phyloP scores from a whole-genome alignment of 2,113 vertebrate species.

The Anoura caudifer region DNA sequence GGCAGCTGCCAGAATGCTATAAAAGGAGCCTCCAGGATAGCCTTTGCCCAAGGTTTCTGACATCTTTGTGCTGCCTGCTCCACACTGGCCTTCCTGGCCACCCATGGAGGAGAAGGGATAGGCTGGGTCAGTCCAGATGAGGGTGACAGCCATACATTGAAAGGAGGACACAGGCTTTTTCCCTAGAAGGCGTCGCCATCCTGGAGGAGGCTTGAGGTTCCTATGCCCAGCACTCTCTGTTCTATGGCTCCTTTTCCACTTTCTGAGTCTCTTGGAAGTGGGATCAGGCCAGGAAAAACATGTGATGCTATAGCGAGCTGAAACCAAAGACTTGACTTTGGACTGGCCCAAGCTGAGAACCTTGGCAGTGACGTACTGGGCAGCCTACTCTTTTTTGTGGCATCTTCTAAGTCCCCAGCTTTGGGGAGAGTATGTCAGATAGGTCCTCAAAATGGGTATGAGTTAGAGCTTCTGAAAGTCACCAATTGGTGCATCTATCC shows the following conservation, averaged over 20 bases:
- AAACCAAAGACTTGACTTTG: conserved; percentile 61
- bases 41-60: not conserved
- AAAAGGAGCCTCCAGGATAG: conserved; percentile 18
- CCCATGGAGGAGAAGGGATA: not conserved
- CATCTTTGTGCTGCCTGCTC: not conserved
- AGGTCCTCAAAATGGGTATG: not conserved
- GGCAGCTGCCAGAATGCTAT: not conserved
- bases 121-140: not conserved
- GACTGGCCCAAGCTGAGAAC: conserved; percentile 38
- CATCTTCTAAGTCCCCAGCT: not conserved
- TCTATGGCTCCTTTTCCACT: conserved; percentile 51
- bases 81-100: not conserved
- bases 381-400: conserved; percentile 32
- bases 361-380: conserved; percentile 29
- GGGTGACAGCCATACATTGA: not conserved
- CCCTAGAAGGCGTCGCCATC: conserved; percentile 55
- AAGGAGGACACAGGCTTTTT: not conserved
- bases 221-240: conserved; percentile 32
- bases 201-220: conserved; percentile 16
- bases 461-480: conserved; percentile 1
- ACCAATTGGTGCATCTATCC: not conserved
- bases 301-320: conserved; percentile 64
- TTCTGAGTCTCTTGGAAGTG: conserved; percentile 41
- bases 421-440: not conserved
- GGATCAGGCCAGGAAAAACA: conserved; percentile 67